A percentile compares a stretch with the other conserved stretches of the same genome.
phyloP scores from a whole-genome alignment of 2,113 vertebrate species.

The Crotophaga sulcirostris region DNA sequence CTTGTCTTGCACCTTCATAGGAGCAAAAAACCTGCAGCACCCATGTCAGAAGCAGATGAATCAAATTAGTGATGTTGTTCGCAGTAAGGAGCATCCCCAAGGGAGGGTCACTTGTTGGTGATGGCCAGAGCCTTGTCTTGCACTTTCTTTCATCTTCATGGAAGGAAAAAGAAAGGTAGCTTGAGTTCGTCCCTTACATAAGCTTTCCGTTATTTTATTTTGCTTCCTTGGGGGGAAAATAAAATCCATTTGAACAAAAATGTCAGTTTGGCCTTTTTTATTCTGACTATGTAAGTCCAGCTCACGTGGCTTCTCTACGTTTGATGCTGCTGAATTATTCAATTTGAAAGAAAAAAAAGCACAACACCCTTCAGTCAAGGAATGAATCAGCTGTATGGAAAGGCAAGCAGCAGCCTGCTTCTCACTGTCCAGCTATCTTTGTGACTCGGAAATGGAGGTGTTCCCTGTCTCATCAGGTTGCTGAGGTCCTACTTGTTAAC shows the following conservation, averaged over 20 bases:
- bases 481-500: not conserved
- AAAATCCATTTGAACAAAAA: not conserved
- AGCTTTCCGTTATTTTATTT: not conserved
- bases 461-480: not conserved
- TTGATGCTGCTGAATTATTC: not conserved
- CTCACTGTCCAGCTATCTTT: not conserved
- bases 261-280: conserved; percentile 31
- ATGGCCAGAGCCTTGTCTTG: not conserved
- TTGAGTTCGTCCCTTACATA: not conserved
- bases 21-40: not conserved
- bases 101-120: not conserved
- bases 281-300: not conserved
- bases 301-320: not conserved
- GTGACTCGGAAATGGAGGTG: not conserved
- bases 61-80: accelerated
- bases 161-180: not conserved
- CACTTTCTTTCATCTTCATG: not conserved
- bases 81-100: not conserved
- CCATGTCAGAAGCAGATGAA: not conserved
- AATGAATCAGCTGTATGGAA: not conserved
- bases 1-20: not conserved
- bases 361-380: not conserved
- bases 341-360: not conserved
- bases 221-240: not conserved
- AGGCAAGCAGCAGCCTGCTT: not conserved